Evolutionary conservation across 2,797 vertebrate genomes (phyloP).

Genomic region (Phoxinus dragarum): DNA sequence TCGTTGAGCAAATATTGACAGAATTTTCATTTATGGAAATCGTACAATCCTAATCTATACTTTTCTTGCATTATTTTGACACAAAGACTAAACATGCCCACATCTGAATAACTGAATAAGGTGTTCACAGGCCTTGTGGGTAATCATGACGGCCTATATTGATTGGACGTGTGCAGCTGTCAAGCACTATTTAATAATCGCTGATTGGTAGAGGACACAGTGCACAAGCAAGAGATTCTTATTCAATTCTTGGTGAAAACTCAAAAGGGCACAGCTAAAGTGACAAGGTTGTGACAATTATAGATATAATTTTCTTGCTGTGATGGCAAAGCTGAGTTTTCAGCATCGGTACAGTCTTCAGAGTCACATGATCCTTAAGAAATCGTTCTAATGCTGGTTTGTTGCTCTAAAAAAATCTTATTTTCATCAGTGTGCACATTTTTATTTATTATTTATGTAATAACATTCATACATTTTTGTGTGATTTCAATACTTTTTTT

Average conservation of each 20-base stretch:
- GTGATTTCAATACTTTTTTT: neutral
- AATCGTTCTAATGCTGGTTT: neutral
- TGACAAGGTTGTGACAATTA: neutral
- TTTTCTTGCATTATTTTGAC: neutral
- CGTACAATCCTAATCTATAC: neutral
- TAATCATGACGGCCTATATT: neutral
- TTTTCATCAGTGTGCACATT: neutral
- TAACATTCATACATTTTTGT: neutral
- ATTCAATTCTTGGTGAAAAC: neutral
- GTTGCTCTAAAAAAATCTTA: neutral
- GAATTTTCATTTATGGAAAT: neutral
- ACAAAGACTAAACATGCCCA: neutral
- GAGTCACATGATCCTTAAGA: too few species aligned
- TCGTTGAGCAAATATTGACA: neutral
- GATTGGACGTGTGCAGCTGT: neutral
- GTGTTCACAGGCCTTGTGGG: neutral
- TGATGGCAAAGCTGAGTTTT: neutral
- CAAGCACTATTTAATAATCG: neutral
- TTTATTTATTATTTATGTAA: neutral
- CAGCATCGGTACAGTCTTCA: neutral
- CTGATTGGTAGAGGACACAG: constrained; percentile 12
- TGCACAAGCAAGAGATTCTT: neutral
- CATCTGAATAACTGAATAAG: neutral
- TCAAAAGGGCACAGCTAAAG: neutral
- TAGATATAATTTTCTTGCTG: neutral